phyloP scores from a whole-genome alignment of 2,113 vertebrate species.

The Pantherophis guttatus region DNA sequence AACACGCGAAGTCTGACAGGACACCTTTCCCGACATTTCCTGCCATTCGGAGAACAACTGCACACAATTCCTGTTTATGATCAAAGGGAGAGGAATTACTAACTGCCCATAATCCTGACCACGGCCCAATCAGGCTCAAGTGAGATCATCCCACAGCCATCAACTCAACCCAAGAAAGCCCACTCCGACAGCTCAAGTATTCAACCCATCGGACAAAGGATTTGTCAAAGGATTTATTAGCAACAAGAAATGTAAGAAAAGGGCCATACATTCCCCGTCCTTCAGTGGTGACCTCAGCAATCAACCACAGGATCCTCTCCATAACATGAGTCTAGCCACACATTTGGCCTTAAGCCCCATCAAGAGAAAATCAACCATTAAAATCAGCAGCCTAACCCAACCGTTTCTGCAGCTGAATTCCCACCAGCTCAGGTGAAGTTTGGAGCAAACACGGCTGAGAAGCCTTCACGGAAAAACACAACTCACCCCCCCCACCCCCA shows the following conservation, averaged over 20 bases:
- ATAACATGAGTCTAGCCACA: not conserved
- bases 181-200: fast-evolving
- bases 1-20: not conserved
- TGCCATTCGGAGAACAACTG: not conserved
- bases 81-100: conserved; percentile 14
- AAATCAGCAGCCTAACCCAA: not conserved
- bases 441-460: not conserved
- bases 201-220: not conserved
- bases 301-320: fast-evolving
- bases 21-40: not conserved
- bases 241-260: not conserved
- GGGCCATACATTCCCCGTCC: fast-evolving
- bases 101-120: not conserved
- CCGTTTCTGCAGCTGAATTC: not conserved
- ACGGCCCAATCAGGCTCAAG: not conserved
- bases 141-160: not conserved
- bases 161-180: not conserved
- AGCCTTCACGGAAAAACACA: not conserved
- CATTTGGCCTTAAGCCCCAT: not conserved
- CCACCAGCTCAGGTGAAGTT: not conserved
- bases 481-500: fast-evolving
- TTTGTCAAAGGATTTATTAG: not conserved
- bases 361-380: not conserved
- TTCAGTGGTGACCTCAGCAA: not conserved
- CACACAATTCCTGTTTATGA: not conserved